phyloP scores from a whole-genome alignment of 2,113 vertebrate genomes.

The Engraulis encrasicolus region DNA sequence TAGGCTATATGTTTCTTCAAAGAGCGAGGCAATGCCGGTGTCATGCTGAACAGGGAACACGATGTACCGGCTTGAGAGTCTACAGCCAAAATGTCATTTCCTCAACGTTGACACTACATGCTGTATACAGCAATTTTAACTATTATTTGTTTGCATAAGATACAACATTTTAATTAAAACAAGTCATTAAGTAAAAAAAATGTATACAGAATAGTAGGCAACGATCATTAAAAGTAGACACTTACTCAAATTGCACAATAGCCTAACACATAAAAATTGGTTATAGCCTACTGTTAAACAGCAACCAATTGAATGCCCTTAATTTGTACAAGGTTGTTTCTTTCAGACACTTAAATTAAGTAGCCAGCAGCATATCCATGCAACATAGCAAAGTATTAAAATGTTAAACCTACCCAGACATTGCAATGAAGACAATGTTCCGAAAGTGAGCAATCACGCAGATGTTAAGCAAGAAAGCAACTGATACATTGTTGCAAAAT shows the following conservation, averaged over 20 bases:
- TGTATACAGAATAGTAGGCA: neutral
- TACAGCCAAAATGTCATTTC: neutral
- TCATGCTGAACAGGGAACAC: constrained; percentile 56
- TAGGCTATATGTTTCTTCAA: neutral
- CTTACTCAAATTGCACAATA: neutral
- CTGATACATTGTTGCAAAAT: constrained; percentile 15
- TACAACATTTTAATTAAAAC: neutral
- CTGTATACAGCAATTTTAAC: neutral
- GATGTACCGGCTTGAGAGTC: constrained; percentile 48
- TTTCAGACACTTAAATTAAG: neutral
- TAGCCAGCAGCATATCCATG: neutral
- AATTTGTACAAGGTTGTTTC: no score
- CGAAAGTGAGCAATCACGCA: neutral
- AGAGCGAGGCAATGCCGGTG: neutral
- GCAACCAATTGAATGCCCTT: no score
- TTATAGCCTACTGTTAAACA: no score
- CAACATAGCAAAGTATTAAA: neutral
- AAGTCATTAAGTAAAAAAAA: neutral
- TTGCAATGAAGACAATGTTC: neutral
- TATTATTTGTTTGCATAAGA: neutral
- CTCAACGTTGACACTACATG: neutral
- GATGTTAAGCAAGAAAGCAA: neutral
- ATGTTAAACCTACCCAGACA: neutral
- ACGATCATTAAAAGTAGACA: neutral
- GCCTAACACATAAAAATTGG: no score